Evolutionary conservation across 1,140 invertebrate species (phyloP).

Genomic region (Drepana arcuata): DNA sequence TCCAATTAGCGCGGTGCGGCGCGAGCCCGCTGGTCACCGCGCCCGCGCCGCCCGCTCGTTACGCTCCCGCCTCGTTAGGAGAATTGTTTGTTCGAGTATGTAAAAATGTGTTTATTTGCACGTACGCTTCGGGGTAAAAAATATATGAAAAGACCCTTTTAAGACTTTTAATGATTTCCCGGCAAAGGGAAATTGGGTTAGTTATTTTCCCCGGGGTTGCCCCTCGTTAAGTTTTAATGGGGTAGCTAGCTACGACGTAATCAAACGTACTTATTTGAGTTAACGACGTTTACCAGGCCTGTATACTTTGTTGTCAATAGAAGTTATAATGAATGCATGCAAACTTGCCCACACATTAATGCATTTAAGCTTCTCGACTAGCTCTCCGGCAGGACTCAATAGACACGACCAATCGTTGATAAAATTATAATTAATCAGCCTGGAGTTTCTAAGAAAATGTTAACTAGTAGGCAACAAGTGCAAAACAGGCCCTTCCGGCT

Average conservation of each 20-base stretch:
- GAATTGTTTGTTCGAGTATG: conserved; percentile 71
- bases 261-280: conserved; percentile 70
- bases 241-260: conserved; percentile 69
- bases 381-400: too few species aligned
- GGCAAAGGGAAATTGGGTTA: conserved; percentile 72
- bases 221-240: conserved; percentile 72
- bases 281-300: conserved; percentile 63
- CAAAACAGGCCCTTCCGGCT: conserved; percentile 37
- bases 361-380: too few species aligned
- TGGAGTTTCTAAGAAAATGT: too few species aligned
- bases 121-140: conserved; percentile 67
- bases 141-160: conserved; percentile 72
- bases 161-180: conserved; percentile 72
- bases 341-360: too few species aligned
- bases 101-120: conserved; percentile 72
- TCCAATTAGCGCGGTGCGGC: conserved; percentile 44
- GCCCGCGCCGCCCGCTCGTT: conserved; percentile 42
- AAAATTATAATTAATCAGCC: too few species aligned
- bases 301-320: conserved; percentile 60
- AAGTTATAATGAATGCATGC: too few species aligned
- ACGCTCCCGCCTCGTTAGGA: conserved; percentile 61
- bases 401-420: too few species aligned
- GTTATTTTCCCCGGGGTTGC: conserved; percentile 69
- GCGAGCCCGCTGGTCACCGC: conserved; percentile 32
- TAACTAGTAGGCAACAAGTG: conserved; percentile 25